These are phyloP conservation scores for Limulus polyphemus DNA, from an alignment of 2,888 invertebrate species.

Conservation along the genomic window DNA sequence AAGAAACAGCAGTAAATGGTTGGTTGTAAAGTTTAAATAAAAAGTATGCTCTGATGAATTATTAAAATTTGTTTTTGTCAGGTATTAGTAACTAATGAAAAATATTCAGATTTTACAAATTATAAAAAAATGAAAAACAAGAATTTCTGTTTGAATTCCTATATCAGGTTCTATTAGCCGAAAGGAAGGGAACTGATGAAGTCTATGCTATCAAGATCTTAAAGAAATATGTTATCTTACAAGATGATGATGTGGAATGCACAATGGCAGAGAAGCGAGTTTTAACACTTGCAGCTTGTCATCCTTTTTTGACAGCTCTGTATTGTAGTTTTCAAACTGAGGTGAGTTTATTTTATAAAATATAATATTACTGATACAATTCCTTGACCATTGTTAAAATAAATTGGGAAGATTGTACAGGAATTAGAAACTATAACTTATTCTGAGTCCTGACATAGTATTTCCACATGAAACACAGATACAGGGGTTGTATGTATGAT, in stretches of 20 bases:
- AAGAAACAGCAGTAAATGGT: too few species aligned
- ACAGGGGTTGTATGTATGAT: too few species aligned
- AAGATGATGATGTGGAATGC: constrained; percentile 98
- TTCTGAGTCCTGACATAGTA: neutral
- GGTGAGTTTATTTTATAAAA: constrained; percentile 41
- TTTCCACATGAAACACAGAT: too few species aligned
- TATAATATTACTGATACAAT: too few species aligned
- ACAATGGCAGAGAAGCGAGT: constrained; percentile 98
- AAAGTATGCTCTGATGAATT: too few species aligned
- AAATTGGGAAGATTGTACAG: too few species aligned
- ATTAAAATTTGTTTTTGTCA: too few species aligned
- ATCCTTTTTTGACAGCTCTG: constrained; percentile 93
- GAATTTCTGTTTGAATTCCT: constrained; percentile 3
- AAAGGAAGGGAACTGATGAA: constrained; percentile 84
- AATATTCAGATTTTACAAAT: neutral
- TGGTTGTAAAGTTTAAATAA: neutral
- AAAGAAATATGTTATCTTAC: constrained; percentile 95
- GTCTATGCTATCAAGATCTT: constrained; percentile 58
- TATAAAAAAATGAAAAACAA: neutral
- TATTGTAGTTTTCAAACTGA: constrained; percentile 95
- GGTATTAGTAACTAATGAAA: neutral
- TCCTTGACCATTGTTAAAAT: too few species aligned
- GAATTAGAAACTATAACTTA: neutral
- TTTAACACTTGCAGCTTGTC: constrained; percentile 85
- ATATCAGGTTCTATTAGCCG: constrained; percentile 85